Percentiles rank a stretch among this genome's conserved stretches.
Evolutionary conservation across 1,140 invertebrate genomes (phyloP).

Genomic region (Homarus americanus): DNA sequence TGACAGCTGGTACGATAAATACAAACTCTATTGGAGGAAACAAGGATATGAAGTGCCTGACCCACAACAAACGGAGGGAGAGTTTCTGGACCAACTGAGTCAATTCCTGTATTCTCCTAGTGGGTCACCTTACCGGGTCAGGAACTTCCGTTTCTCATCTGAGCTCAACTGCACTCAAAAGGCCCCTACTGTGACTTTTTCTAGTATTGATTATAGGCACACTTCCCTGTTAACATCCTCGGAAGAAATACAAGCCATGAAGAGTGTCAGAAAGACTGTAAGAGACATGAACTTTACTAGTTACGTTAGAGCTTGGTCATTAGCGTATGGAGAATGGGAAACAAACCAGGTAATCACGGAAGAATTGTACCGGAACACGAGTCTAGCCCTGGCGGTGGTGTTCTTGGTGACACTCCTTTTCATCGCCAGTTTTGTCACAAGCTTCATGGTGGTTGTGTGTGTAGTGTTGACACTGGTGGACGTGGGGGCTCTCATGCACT

Average conservation of each 20-base stretch:
- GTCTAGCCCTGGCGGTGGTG: constrained; percentile 88
- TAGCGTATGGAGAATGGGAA: constrained; percentile 86
- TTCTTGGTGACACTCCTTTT: constrained; percentile 88
- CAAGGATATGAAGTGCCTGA: constrained; percentile 42
- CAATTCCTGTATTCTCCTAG: constrained; percentile 84
- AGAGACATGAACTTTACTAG: constrained; percentile 81
- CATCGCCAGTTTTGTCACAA: constrained; percentile 87
- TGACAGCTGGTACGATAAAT: constrained; percentile 79
- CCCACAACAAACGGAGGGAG: not conserved
- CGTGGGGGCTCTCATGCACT: constrained; percentile 89
- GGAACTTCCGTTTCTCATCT: constrained; percentile 83
- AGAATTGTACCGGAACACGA: constrained; percentile 89
- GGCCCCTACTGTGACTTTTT: constrained; percentile 54
- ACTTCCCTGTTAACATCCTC: constrained; percentile 79
- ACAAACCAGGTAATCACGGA: constrained; percentile 87
- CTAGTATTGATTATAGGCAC: constrained; percentile 75
- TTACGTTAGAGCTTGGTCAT: constrained; percentile 83
- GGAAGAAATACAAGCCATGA: constrained; percentile 86
- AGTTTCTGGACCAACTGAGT: constrained; percentile 64
- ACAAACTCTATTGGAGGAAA: constrained; percentile 68
- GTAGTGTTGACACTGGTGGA: constrained; percentile 87
- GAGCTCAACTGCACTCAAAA: constrained; percentile 82
- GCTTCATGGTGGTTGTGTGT: constrained; percentile 87
- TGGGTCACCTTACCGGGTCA: constrained; percentile 84
- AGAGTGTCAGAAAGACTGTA: constrained; percentile 81